Evolutionary conservation across 2,113 vertebrate species (phyloP).

Genomic region (Rattus rattus): DNA sequence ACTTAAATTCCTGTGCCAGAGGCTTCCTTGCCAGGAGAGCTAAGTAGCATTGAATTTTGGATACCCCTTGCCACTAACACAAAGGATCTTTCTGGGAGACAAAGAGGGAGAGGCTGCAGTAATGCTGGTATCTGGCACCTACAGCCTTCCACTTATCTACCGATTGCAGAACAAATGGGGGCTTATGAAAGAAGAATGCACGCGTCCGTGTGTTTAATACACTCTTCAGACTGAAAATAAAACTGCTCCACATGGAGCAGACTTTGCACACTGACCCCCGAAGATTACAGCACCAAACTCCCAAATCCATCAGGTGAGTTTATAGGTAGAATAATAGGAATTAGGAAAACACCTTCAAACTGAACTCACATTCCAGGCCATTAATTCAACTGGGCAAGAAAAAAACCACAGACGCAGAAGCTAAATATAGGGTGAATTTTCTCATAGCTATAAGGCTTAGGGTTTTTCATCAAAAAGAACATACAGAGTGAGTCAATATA

Average conservation of each 20-base stretch:
- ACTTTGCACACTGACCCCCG: not conserved
- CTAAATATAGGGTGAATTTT: not conserved
- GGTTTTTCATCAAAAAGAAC: not conserved
- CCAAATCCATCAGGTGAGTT: not conserved
- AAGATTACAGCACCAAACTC: not conserved
- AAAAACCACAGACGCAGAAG: fast-evolving
- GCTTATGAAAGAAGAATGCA: conserved; percentile 57
- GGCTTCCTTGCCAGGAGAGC: not conserved
- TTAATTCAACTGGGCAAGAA: conserved; percentile 31
- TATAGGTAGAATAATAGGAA: not conserved
- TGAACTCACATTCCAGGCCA: not conserved
- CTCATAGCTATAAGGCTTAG: not conserved
- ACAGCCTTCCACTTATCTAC: conserved; percentile 62
- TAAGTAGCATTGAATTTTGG: not conserved
- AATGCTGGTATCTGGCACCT: not conserved
- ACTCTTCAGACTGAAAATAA: conserved; percentile 28
- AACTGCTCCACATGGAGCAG: not conserved
- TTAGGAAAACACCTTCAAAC: not conserved
- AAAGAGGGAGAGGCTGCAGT: conserved; percentile 18
- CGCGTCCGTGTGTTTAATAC: not conserved
- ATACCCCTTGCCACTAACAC: not conserved
- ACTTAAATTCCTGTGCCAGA: not conserved
- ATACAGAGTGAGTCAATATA: not conserved
- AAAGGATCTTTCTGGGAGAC: conserved; percentile 12
- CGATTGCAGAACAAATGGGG: conserved; percentile 62